Evolutionary conservation across 2,888 invertebrate genomes (phyloP), one percentile per base, ranked within the genome.

Genomic region (Tanytarsus gracilentus): DNA sequence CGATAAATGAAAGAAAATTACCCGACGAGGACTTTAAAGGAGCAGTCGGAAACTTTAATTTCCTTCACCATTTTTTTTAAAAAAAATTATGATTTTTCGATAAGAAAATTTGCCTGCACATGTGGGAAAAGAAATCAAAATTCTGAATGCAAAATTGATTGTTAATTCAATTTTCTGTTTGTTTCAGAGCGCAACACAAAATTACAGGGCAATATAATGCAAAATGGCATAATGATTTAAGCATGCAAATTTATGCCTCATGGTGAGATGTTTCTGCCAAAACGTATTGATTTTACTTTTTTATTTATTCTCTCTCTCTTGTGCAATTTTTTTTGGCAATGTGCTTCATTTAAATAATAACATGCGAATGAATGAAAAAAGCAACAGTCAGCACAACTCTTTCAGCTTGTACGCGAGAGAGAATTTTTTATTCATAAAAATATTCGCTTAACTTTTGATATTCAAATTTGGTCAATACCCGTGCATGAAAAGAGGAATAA

Each of bases 81-180:
- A 44, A 44, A 44, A 44, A 6, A 44, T 9, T 18, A 33, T 33
- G n/a, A 18, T 44, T 44, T 44, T 23, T 16, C n/a, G n/a, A 14
- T 44, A 18, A 23, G 23, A 18, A 8, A 18, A 18, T 40, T 21
- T 8, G 40, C 40, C 9, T 40, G 18, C 40, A 36, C 14, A 36
- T 40, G 16, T 40, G 8, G 2, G 40, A 6, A 40, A 21, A 36
- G 16, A 55, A 53, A 53, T 53, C 55, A 39, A 9, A 40, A 23
- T n/a, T n/a, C 39, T 27, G 40, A 55, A 55, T 55, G 14, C 4
- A n/a, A 40, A 55, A 55, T 55, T 40, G 55, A 55, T 55, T 55
- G 55, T 55, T 40, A 55, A 55, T 39, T 39, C 40, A 55, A 55
- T 39, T 53, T 33, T 23, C 18, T 36, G 21, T 36, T 18, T 39